These are phyloP conservation scores for Netelia fuscicornis DNA, from an alignment of 2,888 invertebrate species.

Conservation along the genomic window DNA sequence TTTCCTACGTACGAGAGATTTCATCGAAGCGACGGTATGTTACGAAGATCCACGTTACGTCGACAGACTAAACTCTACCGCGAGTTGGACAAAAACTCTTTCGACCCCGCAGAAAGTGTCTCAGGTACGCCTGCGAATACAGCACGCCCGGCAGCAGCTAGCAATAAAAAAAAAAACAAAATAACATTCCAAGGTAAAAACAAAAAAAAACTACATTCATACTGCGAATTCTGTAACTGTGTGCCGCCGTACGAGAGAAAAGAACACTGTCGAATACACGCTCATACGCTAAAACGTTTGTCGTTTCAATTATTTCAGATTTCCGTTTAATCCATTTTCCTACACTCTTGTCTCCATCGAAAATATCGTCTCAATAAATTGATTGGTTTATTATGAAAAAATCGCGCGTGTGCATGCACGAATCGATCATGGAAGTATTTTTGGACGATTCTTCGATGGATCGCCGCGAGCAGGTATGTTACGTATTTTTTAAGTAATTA, in stretches of 20 bases:
- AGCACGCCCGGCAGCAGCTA: conserved; percentile 81
- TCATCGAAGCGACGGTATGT: conserved; percentile 24
- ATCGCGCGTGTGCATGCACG: background rate
- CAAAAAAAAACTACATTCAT: conserved; percentile 75
- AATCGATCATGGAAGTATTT: background rate
- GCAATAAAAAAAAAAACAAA: conserved; percentile 76
- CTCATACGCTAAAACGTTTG: conserved; percentile 80
- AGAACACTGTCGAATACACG: conserved; percentile 84
- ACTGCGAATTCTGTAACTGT: conserved; percentile 81
- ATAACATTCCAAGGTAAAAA: conserved; percentile 64
- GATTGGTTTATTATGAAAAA: background rate
- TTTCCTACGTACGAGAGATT: conserved; percentile 42
- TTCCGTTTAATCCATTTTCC: conserved; percentile 24
- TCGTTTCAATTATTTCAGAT: background rate
- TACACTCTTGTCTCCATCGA: background rate
- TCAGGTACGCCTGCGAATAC: conserved; percentile 70
- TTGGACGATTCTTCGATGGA: too few relatives aligned
- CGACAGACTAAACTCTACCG: conserved; percentile 29
- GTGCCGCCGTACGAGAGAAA: conserved; percentile 80
- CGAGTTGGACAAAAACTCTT: conserved; percentile 53
- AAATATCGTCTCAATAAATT: background rate
- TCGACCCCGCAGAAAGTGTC: conserved; percentile 36
- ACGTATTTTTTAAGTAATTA: too few relatives aligned
- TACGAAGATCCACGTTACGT: conserved; percentile 43
- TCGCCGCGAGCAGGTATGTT: too few relatives aligned